phyloP scores from a whole-genome alignment of 2,113 vertebrate species.

The Chlorocebus sabaeus region DNA sequence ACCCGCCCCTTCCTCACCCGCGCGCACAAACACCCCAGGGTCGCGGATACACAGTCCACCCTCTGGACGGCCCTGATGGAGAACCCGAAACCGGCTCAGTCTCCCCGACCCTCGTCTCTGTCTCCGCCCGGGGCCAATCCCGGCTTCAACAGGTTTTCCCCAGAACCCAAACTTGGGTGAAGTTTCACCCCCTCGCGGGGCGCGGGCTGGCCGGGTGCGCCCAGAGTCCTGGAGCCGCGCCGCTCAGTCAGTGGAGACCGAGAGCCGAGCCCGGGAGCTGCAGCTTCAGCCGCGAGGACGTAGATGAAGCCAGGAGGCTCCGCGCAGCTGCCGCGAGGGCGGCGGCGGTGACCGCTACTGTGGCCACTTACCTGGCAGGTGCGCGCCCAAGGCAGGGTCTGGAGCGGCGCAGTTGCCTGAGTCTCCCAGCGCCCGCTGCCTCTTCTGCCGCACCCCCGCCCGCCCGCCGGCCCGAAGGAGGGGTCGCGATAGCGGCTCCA shows the following conservation, averaged over 20 bases:
- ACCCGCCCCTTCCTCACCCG: not conserved
- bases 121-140: not conserved
- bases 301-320: conserved; percentile 63
- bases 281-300: conserved; percentile 37
- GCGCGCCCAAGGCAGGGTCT: not conserved
- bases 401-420: not conserved
- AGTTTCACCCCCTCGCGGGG: conserved; percentile 55
- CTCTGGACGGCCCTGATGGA: not conserved
- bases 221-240: not conserved
- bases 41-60: not conserved
- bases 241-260: not conserved
- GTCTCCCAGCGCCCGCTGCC: not conserved
- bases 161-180: conserved; percentile 62
- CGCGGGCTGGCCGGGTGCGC: not conserved
- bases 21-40: not conserved
- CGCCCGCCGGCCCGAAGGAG: conserved; percentile 17
- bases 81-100: not conserved
- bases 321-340: not conserved
- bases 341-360: not conserved
- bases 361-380: conserved; percentile 58
- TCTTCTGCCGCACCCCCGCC: not conserved
- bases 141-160: conserved; percentile 64
- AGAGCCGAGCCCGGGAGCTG: conserved; percentile 1
- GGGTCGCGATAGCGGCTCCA: conserved; percentile 64
- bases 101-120: not conserved